phyloP scores from a whole-genome alignment of 2,113 vertebrate species.

The Theristicus caerulescens region DNA sequence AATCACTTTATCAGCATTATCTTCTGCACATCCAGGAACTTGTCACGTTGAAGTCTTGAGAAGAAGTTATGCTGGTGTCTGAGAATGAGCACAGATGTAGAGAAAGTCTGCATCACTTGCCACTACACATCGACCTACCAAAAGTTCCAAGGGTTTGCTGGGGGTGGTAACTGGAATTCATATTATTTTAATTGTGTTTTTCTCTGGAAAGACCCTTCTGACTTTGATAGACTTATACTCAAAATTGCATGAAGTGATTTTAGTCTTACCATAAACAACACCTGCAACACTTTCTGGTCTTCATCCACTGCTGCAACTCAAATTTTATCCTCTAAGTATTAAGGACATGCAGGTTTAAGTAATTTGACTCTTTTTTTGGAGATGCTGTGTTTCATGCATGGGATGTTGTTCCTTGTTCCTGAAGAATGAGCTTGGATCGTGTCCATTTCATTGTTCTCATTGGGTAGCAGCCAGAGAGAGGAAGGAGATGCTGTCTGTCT shows the following conservation, averaged over 20 bases:
- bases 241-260: neutral
- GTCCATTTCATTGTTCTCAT: neutral
- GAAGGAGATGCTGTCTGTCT: neutral
- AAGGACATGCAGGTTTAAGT: neutral
- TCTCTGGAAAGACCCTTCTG: neutral
- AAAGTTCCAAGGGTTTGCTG: neutral
- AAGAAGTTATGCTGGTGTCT: neutral
- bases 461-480: neutral
- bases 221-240: neutral
- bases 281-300: neutral
- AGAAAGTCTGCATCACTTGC: neutral
- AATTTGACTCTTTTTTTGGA: neutral
- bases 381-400: neutral
- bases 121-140: neutral
- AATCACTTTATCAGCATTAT: neutral
- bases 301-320: neutral
- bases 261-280: neutral
- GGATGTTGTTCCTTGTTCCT: neutral
- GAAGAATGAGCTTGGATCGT: neutral
- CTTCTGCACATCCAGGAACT: neutral
- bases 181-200: neutral
- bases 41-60: neutral
- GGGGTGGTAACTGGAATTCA: neutral
- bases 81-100: neutral
- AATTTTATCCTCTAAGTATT: neutral